A percentile compares a stretch with the other conserved stretches of the same genome.
Evolutionary conservation across 1,140 invertebrate genomes (phyloP).

Genomic region (Tetragonula clypearis): DNA sequence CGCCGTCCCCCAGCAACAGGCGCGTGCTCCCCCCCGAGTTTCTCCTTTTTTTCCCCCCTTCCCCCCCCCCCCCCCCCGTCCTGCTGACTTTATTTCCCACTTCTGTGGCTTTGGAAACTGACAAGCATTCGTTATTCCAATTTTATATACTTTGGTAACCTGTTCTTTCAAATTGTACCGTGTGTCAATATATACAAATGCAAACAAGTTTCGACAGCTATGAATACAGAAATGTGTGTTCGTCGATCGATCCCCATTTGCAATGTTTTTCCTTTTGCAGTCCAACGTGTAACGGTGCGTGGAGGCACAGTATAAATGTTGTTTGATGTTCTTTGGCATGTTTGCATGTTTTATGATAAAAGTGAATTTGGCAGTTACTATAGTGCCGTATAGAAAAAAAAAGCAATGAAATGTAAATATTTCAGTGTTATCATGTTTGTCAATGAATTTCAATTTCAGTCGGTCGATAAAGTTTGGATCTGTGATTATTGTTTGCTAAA

Average conservation of each 20-base stretch:
- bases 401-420: slow-evolving; percentile 49
- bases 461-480: slow-evolving; percentile 22
- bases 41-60: too few relatives aligned
- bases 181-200: background rate
- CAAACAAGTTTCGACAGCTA: background rate
- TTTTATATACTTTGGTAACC: slow-evolving; percentile 23
- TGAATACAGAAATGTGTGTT: background rate
- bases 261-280: background rate
- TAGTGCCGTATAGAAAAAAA: slow-evolving; percentile 28
- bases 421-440: slow-evolving; percentile 31
- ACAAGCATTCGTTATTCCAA: background rate
- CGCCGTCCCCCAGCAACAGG: too few relatives aligned
- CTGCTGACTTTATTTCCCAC: background rate
- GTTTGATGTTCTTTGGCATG: background rate
- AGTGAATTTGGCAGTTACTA: slow-evolving; percentile 40
- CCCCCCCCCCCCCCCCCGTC: too few relatives aligned
- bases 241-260: background rate
- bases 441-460: background rate
- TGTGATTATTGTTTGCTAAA: slow-evolving; percentile 11
- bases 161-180: slow-evolving; percentile 1
- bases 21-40: too few relatives aligned
- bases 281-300: background rate
- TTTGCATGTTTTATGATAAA: background rate
- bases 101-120: background rate
- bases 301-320: background rate